Evolutionary conservation across 2,113 vertebrate species (phyloP).

Genomic region (Anhinga anhinga): DNA sequence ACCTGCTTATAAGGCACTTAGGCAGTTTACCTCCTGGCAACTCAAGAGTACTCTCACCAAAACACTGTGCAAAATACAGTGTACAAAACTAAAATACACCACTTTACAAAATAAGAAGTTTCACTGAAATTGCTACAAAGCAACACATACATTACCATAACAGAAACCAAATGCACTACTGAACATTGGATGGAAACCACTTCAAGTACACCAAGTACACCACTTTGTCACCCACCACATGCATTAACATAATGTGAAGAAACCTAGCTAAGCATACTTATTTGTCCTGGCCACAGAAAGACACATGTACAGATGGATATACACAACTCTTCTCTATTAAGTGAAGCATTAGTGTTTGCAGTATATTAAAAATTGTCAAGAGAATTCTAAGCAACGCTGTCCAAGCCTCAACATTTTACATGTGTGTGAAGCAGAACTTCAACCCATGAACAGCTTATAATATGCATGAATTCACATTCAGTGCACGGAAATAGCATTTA

Average conservation of each 20-base stretch:
- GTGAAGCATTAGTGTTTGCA: background rate
- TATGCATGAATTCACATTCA: background rate
- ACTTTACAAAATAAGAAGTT: background rate
- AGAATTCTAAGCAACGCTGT: background rate
- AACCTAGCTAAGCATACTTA: background rate
- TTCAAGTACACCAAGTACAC: background rate
- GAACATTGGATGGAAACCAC: background rate
- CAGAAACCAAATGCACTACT: background rate
- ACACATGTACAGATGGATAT: rapidly evolving
- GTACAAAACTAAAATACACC: background rate
- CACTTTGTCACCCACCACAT: background rate
- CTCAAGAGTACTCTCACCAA: background rate
- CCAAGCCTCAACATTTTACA: background rate
- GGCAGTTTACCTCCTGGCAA: background rate
- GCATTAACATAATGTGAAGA: background rate
- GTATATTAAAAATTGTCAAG: background rate
- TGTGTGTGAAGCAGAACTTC: background rate
- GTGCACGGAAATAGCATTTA: background rate
- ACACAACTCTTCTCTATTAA: background rate
- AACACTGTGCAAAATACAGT: background rate
- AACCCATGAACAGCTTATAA: background rate
- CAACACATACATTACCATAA: background rate
- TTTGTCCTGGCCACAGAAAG: background rate
- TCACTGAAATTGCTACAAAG: background rate
- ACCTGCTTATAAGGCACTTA: background rate